Evolutionary conservation across 2,888 invertebrate genomes (phyloP).

Genomic region (Rhabditoides inermis): DNA sequence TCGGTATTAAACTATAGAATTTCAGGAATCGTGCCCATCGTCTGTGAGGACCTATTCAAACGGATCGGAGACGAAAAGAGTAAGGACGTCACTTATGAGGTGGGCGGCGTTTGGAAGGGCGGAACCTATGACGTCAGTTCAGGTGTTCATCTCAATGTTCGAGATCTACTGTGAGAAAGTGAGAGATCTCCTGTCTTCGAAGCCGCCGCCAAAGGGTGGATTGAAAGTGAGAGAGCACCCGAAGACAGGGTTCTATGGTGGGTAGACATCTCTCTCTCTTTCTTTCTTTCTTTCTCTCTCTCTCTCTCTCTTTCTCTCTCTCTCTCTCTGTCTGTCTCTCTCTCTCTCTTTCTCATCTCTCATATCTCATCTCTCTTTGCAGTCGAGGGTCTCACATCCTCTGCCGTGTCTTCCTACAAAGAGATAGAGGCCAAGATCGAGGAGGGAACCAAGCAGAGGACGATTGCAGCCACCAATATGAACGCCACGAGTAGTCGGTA

Average conservation of each 20-base stretch:
- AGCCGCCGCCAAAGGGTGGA: constrained; percentile 53
- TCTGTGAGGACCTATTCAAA: constrained; percentile 59
- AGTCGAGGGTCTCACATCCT: constrained; percentile 57
- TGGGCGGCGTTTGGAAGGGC: too few relatives aligned
- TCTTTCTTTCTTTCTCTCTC: too few relatives aligned
- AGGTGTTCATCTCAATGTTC: constrained; percentile 60
- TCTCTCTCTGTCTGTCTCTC: too few relatives aligned
- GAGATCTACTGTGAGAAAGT: constrained; percentile 61
- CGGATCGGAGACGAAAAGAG: constrained; percentile 54
- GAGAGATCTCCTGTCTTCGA: constrained; percentile 34
- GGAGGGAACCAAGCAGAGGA: constrained; percentile 59
- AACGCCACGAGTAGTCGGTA: constrained; percentile 58
- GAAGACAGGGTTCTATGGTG: constrained; percentile 60
- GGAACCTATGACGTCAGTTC: too few relatives aligned
- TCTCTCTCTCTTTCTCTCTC: too few relatives aligned
- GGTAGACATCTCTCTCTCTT: constrained; percentile 18
- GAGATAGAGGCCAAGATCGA: constrained; percentile 59
- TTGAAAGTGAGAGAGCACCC: constrained; percentile 60
- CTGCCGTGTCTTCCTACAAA: constrained; percentile 42
- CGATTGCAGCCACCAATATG: constrained; percentile 61
- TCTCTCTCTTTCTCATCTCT: neutral
- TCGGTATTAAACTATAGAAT: neutral
- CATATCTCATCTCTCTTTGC: constrained; percentile 9
- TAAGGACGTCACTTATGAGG: constrained; percentile 53
- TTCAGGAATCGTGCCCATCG: constrained; percentile 59